Base-by-base conservation (phyloP, 2,797 vertebrate genomes). In the Varecia variegata region DNA sequence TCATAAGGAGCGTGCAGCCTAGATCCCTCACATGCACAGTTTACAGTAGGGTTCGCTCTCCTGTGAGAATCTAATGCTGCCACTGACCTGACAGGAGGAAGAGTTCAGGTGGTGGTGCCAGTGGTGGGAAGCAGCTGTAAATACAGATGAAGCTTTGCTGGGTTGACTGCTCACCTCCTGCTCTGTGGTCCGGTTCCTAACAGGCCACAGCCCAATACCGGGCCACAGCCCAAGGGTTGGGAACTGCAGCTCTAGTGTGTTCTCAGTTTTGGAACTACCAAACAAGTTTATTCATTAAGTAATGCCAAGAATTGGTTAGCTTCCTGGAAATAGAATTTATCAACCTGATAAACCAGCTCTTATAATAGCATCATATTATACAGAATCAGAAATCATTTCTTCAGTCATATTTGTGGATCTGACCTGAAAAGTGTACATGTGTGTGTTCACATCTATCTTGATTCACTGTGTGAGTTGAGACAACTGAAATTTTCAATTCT, bases 251-350 rank as follows among this genome's bases (percentile, higher is more conserved):
- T 88, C 38, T 83, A 84, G 76, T 56, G n/a, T 94, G 32, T 96
- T 85, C 77, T 93, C 73, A 94, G 56, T 14, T 0, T 62, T 81
- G 74, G 68, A 95, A 96, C 86, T 86, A 95, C 70, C 60, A 88
- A 90, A 90, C 71, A 96, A 92, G 71, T 94, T 94, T 90, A 95
- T 73, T 52, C 68, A 82, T 93, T 96, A 97, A 85, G 84, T 93
- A 92, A 90, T 91, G 70, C 85, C 74, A 90, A 88, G 81, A 94
- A 71, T 93, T 93, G 81, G 77, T 88, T 96, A 96, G 68, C 84
- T 96, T 96, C 84, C 96, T 96, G 77, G 90, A 98, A 87, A 76
- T 71, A 76, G 89, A 96, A 68, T 89, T 97, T 95, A 93, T 97
- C 82, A 97, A 71, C 94, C 58, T 94, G 93, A 97, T 96, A 97